Evolutionary conservation across 1,140 invertebrate genomes (phyloP), one percentile per base, ranked within the genome.

Genomic region (Drosophila sproati): DNA sequence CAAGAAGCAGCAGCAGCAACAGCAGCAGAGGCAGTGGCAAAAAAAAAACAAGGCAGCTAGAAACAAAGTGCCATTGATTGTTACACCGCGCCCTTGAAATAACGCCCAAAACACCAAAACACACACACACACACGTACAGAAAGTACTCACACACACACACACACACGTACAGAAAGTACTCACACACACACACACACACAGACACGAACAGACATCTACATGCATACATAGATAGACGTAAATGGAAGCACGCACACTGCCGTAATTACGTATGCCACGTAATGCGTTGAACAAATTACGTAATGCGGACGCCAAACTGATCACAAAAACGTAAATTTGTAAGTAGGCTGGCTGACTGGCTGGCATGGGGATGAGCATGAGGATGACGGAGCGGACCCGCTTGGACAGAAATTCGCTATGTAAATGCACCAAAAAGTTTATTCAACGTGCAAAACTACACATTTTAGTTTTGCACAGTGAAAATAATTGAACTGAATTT

Each of bases 211-310:
- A 20, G 20, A 20, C 20, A 20, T 20, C 20, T 20, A 20, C 20
- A 20, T 20, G 20, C 20, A 20, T 20, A 20, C 20, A 20, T 20
- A 20, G 20, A 20, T 20, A 20, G 20, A 32, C n/a, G 32, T 43
- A 12, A 31, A 28, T 50, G n/a, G 45, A 35, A 57, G 48, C 55
- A 73, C 61, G 64, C 64, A 73, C 41, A 55, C 37, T 48, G 50
- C 34, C 43, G 50, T 70, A 74, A 74, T 74, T 73, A 74, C 66
- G 66, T 74, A 74, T 74, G 66, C 72, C 72, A 69, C 66, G 56
- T 75, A 71, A 75, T 64, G 60, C 54, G 73, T 28, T 71, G 67
- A 75, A 60, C 67, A 71, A 71, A 75, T 75, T 75, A 71, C 73
- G 67, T 75, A 75, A 75, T 71, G 60, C 54, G 57, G 20, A 73